A percentile compares a stretch with the other conserved stretches of the same genome.
These are phyloP conservation scores for Coracias cyanogaster DNA, from an alignment of 2,797 vertebrate species.

Conservation along the genomic window DNA sequence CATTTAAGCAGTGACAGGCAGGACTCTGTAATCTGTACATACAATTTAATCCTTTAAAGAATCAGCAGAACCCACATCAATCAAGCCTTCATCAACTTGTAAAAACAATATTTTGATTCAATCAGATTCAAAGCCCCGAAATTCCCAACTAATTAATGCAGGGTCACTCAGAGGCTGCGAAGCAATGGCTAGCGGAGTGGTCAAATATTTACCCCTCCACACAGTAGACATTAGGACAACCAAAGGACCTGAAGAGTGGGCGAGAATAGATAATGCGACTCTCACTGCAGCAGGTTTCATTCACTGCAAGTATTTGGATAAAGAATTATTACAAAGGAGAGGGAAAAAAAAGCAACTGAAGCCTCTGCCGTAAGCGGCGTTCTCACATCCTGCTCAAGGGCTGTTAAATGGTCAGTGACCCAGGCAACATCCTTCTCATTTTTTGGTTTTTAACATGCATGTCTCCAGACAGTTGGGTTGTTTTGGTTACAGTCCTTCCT, in stretches of 20 bases:
- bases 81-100: slow-evolving; percentile 99
- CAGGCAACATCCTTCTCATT: slow-evolving; percentile 37
- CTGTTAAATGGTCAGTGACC: slow-evolving; percentile 54
- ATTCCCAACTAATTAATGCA: slow-evolving; percentile 83
- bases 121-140: slow-evolving; percentile 89
- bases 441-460: slow-evolving; percentile 29
- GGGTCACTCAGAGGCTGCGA: slow-evolving; percentile 80
- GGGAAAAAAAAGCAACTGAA: slow-evolving; percentile 19
- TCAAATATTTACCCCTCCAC: slow-evolving; percentile 85
- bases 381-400: slow-evolving; percentile 55
- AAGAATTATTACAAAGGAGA: slow-evolving; percentile 68
- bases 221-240: slow-evolving; percentile 59
- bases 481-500: slow-evolving; percentile 13
- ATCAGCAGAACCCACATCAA: slow-evolving; percentile 93
- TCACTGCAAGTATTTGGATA: slow-evolving; percentile 62
- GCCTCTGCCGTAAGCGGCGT: slow-evolving; percentile 13
- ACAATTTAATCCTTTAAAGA: slow-evolving; percentile 99
- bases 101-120: slow-evolving; percentile 98
- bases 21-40: slow-evolving; percentile 93
- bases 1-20: slow-evolving; percentile 74
- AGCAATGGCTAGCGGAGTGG: slow-evolving; percentile 70
- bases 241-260: slow-evolving; percentile 62
- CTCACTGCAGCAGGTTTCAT: slow-evolving; percentile 55
- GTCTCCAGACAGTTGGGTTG: slow-evolving; percentile 34
- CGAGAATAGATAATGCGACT: slow-evolving; percentile 73